A percentile compares a stretch with the other conserved stretches of the same genome.
These are phyloP conservation scores for Augiades crinisus DNA, from an alignment of 2,888 invertebrate species.

Conservation along the genomic window DNA sequence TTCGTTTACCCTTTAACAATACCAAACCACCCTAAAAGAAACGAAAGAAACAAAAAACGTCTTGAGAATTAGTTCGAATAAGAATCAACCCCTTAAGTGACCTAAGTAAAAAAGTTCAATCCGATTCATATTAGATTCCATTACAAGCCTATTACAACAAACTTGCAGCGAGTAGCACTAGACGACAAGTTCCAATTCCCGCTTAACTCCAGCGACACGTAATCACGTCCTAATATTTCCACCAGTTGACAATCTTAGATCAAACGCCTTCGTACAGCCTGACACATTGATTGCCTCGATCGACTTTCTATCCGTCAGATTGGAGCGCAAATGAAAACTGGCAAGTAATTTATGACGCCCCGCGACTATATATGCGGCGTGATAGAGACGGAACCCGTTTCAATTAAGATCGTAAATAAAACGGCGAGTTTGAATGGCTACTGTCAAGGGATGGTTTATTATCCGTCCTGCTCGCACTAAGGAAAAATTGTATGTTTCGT, in stretches of 20 bases:
- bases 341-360: conserved; percentile 32
- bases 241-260: background rate
- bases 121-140: background rate
- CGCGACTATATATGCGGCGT: conserved; percentile 38
- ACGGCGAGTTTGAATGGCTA: conserved; percentile 40
- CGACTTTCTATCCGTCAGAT: conserved; percentile 24
- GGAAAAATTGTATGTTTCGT: conserved; percentile 38
- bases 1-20: too few species aligned
- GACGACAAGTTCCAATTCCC: background rate
- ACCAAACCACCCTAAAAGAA: too few species aligned
- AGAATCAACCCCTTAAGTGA: too few species aligned
- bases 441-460: conserved; percentile 50
- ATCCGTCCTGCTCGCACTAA: conserved; percentile 40
- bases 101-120: too few species aligned
- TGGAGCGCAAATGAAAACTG: conserved; percentile 21
- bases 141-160: background rate
- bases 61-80: too few species aligned
- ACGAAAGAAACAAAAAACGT: too few species aligned
- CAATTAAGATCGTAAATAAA: conserved; percentile 50
- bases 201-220: background rate
- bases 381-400: conserved; percentile 50
- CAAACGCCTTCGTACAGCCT: conserved; percentile 27
- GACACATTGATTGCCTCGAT: conserved; percentile 31
- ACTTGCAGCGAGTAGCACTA: background rate
- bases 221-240: conserved; percentile 3